Conservation (phyloP, 2,797 vertebrate genomes). For the Siniperca scherzeri region DNA sequence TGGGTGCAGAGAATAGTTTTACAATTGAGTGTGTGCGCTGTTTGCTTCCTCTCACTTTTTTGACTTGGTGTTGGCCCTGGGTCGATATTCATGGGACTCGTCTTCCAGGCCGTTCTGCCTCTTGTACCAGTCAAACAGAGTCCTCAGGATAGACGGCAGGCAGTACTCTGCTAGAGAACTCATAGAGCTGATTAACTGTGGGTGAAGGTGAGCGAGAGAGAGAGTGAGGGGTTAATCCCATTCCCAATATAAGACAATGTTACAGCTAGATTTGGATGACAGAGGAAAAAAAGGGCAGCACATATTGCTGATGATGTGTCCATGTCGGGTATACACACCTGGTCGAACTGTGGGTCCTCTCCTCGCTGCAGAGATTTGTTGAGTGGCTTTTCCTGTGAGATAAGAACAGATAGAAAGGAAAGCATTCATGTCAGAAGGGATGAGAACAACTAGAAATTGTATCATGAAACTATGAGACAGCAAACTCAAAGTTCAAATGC, state of each 20-base stretch:
- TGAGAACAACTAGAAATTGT: neutral
- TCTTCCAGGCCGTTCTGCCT: conserved; percentile 98
- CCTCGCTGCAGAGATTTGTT: conserved; percentile 98
- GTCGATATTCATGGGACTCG: conserved; percentile 97
- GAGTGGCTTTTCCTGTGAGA: conserved; percentile 93
- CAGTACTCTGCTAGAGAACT: conserved; percentile 99
- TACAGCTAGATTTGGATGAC: neutral
- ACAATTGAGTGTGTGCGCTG: neutral
- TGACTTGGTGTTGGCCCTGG: conserved; percentile 97
- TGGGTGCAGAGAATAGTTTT: neutral
- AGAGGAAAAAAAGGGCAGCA: neutral
- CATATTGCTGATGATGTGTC: conserved; percentile 12
- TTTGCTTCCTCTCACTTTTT: conserved; percentile 89
- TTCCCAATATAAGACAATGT: conserved; percentile 5
- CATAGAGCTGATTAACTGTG: conserved; percentile 97
- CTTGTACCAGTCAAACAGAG: conserved; percentile 99
- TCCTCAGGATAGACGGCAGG: conserved; percentile 96
- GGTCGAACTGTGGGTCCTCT: conserved; percentile 98
- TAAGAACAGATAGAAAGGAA: conserved; percentile 50
- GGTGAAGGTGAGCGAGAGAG: neutral
- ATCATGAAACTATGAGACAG: neutral
- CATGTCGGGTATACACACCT: conserved; percentile 84
- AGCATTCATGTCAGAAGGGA: conserved; percentile 7
- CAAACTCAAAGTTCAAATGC: neutral
- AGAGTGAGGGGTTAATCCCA: conserved; percentile 4